Percentiles rank a stretch among this genome's conserved stretches.
Evolutionary conservation across 1,140 invertebrate species (phyloP).

Genomic region (Dendroctonus ponderosae): DNA sequence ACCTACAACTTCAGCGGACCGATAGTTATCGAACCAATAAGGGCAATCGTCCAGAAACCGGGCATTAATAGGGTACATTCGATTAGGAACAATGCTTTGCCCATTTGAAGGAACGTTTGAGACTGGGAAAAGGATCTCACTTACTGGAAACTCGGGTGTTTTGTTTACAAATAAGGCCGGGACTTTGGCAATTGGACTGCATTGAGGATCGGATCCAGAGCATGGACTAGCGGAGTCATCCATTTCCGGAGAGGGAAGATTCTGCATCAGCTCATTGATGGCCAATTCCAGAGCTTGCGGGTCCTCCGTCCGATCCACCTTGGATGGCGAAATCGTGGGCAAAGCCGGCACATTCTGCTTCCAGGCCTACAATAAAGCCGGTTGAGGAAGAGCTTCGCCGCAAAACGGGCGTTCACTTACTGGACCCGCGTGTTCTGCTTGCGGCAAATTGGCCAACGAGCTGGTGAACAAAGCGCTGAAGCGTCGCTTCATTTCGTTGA

Average conservation of each 20-base stretch:
- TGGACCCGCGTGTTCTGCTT: not conserved
- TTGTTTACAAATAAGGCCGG: no score
- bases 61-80: no score
- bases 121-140: not conserved
- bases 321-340: no score
- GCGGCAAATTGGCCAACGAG: constrained; percentile 13
- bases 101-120: no score
- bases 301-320: constrained; percentile 59
- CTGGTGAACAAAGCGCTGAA: constrained; percentile 57
- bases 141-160: not conserved
- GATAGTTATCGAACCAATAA: no score
- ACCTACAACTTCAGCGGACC: no score
- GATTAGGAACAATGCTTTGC: no score
- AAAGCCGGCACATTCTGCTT: no score
- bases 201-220: not conserved
- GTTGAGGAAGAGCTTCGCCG: no score
- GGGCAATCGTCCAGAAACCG: no score
- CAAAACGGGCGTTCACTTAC: no score
- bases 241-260: constrained; percentile 54
- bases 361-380: no score
- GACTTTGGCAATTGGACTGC: not conserved
- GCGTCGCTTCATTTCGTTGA: constrained; percentile 70
- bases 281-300: constrained; percentile 64
- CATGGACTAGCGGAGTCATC: not conserved
- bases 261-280: constrained; percentile 66